These are phyloP conservation scores for Kryphioiulus occultus DNA, from an alignment of 2,888 invertebrate species.

Conservation along the genomic window DNA sequence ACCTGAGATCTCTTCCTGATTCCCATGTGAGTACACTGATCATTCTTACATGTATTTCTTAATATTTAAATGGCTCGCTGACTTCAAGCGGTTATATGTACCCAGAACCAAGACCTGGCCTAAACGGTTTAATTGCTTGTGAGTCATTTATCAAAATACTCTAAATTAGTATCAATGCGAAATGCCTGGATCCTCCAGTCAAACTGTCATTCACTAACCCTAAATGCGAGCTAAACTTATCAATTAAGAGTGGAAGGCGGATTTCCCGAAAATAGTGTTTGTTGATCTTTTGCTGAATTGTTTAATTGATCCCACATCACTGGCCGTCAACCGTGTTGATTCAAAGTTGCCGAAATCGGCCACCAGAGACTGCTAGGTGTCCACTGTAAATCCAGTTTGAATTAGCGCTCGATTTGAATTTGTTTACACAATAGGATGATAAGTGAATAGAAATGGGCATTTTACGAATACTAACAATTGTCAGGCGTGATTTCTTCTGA, in stretches of 20 bases:
- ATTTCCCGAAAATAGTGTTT: too few relatives aligned
- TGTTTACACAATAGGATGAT: background rate
- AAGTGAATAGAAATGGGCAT: too few relatives aligned
- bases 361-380: background rate
- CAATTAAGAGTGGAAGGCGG: background rate
- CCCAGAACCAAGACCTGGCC: background rate
- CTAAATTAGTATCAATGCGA: too few relatives aligned
- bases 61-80: background rate
- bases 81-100: background rate
- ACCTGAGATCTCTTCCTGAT: background rate
- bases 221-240: background rate
- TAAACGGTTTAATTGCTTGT: background rate
- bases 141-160: background rate
- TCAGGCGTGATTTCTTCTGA: background rate
- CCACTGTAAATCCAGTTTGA: background rate
- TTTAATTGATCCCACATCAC: background rate
- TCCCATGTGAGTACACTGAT: background rate
- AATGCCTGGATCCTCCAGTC: too few relatives aligned
- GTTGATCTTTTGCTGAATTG: background rate
- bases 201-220: too few relatives aligned
- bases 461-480: background rate
- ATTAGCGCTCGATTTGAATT: background rate
- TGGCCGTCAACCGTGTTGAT: background rate
- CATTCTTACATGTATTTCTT: background rate
- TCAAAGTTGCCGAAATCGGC: background rate